phyloP scores from a whole-genome alignment of 2,797 vertebrate species.

The Platyrinchus mystaceus region DNA sequence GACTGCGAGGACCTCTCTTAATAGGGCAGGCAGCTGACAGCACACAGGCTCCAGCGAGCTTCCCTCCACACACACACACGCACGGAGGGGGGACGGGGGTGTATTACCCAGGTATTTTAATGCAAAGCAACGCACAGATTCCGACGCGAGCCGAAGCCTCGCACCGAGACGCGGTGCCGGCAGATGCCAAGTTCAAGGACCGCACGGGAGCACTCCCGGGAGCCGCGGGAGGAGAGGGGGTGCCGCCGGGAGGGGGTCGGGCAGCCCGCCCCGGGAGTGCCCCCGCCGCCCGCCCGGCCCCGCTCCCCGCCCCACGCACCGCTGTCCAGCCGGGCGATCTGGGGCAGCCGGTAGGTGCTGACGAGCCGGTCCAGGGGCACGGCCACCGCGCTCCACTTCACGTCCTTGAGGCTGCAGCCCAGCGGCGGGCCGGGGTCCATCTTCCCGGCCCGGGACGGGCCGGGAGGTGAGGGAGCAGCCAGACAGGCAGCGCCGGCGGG shows the following conservation, averaged over 20 bases:
- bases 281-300: not conserved
- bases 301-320: conserved; percentile 78
- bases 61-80: not conserved
- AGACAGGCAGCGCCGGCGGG: not conserved
- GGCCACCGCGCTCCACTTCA: conserved; percentile 91
- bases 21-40: not conserved
- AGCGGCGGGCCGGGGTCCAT: conserved; percentile 90
- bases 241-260: not conserved
- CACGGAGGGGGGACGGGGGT: not conserved
- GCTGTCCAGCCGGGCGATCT: conserved; percentile 89
- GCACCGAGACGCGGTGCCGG: not conserved
- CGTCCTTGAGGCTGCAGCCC: conserved; percentile 91
- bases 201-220: not conserved
- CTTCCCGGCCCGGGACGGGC: conserved; percentile 46
- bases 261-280: not conserved
- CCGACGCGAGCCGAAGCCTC: fast-evolving
- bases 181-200: fast-evolving
- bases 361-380: conserved; percentile 91
- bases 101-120: fast-evolving
- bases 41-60: not conserved
- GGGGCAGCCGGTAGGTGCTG: conserved; percentile 90
- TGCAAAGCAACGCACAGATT: not conserved
- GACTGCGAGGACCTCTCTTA: not conserved
- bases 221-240: not conserved
- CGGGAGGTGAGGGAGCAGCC: not conserved